Base-by-base conservation (phyloP, 2,113 vertebrate species). In the Calypte anna region DNA sequence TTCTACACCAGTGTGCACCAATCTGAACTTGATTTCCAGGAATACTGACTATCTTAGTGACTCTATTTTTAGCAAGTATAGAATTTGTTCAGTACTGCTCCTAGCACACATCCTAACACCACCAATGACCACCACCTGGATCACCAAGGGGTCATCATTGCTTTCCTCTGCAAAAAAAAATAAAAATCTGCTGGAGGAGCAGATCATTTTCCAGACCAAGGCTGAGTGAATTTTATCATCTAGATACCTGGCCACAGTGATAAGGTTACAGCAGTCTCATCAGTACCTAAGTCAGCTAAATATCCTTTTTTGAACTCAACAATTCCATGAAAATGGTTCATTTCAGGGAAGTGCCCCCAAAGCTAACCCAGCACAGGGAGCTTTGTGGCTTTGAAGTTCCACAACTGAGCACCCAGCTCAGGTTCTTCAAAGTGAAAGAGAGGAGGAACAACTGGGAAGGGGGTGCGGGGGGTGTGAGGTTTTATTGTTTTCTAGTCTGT, bases 111-210 rank as follows among this genome's bases (percentile, higher is more conserved):
- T 63, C 38, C 21, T 64, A 59, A 80, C 77, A 67, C 18, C 25
- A 50, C 12, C 18, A 30, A 74, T 46, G 66, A 28, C 27, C 15
- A 33, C 0, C 14, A 83, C 12, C 19, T 64, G 53, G 57, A 19
- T 67, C 48, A 55, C 46, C 14, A 22, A 31, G 19, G 30, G 68
- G 12, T 10, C 55, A 77, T 22, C 27, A 54, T 12, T 0, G 0
- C 43, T 57, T 69, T 82, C 16, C 15, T 53, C 70, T 59, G 22
- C 40, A 19, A 30, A 38, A 68, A 63, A 58, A 57, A 54, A n/a
- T n/a, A 68, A 63, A 58, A 57, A 54, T 13, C 17, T 48, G 15
- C 28, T 75, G 51, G 13, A 86, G 17, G 9, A 69, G 3, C 7
- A 43, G n/a, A 27, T 12, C 40, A 22, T 69, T 88, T 85, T 76